Percentiles rank a stretch among this genome's conserved stretches.
Evolutionary conservation across 2,113 vertebrate species (phyloP).

Genomic region (Isurus oxyrinchus): DNA sequence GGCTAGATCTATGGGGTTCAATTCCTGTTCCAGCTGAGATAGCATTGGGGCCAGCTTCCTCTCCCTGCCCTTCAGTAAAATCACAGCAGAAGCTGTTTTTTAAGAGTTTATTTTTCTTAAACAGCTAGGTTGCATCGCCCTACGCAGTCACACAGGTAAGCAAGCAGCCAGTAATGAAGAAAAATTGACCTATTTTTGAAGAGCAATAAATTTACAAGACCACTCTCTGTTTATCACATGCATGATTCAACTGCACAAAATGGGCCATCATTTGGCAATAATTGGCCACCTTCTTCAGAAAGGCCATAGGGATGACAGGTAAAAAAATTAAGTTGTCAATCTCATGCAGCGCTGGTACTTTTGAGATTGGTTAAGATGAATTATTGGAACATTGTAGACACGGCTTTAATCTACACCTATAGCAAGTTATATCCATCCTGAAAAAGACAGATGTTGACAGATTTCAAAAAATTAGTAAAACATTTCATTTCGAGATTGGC

Average conservation of each 20-base stretch:
- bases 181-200: neutral
- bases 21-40: neutral
- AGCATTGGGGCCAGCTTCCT: neutral
- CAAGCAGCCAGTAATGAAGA: neutral
- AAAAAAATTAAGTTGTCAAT: neutral
- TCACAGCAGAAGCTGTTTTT: neutral
- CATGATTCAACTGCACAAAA: neutral
- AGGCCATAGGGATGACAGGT: neutral
- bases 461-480: neutral
- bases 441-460: too few species aligned
- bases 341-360: neutral
- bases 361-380: neutral
- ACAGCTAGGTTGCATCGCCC: neutral
- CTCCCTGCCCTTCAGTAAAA: neutral
- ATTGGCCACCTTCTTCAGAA: neutral
- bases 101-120: neutral
- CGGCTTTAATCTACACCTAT: neutral
- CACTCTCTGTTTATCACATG: neutral
- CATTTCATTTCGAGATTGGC: neutral
- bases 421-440: too few species aligned
- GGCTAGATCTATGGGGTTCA: neutral
- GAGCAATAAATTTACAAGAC: neutral
- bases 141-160: neutral
- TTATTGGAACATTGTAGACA: neutral
- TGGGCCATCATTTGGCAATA: neutral